phyloP scores from a whole-genome alignment of 2,888 invertebrate species.

The Candidula unifasciata region DNA sequence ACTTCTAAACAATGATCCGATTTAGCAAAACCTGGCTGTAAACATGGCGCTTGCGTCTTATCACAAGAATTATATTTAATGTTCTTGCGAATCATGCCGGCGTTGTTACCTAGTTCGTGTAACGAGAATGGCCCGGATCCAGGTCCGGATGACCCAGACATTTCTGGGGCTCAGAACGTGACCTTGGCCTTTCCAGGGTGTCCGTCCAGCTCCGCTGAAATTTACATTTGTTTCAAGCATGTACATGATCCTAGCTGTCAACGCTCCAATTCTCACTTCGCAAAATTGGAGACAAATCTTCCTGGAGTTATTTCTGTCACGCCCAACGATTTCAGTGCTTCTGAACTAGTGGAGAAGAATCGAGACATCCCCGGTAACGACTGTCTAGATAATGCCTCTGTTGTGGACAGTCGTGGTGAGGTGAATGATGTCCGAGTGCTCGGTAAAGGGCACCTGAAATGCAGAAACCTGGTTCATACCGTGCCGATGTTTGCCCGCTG shows the following conservation, averaged over 20 bases:
- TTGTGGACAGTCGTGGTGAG: not conserved
- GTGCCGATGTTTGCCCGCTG: not conserved
- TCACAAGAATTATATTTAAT: no score
- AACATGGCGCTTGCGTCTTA: no score
- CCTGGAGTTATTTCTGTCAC: not conserved
- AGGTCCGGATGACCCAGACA: not conserved
- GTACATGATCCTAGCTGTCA: not conserved
- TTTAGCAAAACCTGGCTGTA: no score
- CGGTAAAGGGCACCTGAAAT: not conserved
- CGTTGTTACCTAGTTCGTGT: not conserved
- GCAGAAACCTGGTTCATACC: not conserved
- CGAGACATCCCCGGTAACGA: not conserved
- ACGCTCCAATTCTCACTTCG: not conserved
- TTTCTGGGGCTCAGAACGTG: not conserved
- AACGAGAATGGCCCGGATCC: not conserved
- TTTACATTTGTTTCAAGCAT: not conserved
- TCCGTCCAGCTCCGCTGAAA: constrained; percentile 1
- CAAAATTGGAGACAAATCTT: not conserved
- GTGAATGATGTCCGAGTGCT: not conserved
- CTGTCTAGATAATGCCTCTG: not conserved
- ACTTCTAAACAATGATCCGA: no score
- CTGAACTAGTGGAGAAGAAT: not conserved
- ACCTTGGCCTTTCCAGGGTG: not conserved
- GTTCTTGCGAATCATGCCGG: not conserved
- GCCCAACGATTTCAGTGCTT: no score